Base-by-base conservation (phyloP, 2,888 invertebrate species). In the Nymphalis urticae region DNA sequence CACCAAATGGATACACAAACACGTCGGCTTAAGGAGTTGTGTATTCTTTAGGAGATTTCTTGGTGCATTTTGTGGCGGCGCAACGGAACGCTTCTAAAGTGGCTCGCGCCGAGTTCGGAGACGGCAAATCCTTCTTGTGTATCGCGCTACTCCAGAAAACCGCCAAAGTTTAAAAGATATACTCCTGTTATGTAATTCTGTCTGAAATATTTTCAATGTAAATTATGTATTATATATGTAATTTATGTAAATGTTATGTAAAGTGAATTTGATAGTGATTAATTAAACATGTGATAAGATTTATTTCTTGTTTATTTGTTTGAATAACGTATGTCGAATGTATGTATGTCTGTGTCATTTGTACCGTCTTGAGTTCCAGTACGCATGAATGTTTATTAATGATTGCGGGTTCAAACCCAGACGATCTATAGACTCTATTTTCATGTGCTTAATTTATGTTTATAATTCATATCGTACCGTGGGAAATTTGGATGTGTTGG, bases 1-100 rank as follows among this genome's bases (percentile, higher is more conserved):
- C 50, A 62, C 51, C 48, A 86, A 88, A 87, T 87, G 87, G 85
- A 83, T 85, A 82, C 80, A 86, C 87, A 89, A 87, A 88, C 85
- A 87, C 80, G 56, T 32, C 56, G 79, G 77, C 76, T 78, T 77
- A 79, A 76, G 74, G 78, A 77, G 75, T 73, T 60, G 66, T 72
- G 72, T 71, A 70, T 70, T 74, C 72, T 73, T 70, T 67, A 72
- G 69, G 77, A 81, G 80, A 85, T 84, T 83, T 83, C 82, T 80
- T 70, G 74, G 80, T 80, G 85, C 84, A 85, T 87, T 87, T 82
- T 80, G 80, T 77, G 83, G 82, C 80, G 83, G 68, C 66, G 51
- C 81, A 81, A 79, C 78, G 79, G 80, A 82, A 82, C 80, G 83
- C 78, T 77, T 71, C 74, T 79, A 85, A 85, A 88, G 87, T 88